A percentile compares a stretch with the other conserved stretches of the same genome.
These are phyloP conservation scores for Tarsius wallacei DNA, from an alignment of 2,797 vertebrate species.

Conservation along the genomic window DNA sequence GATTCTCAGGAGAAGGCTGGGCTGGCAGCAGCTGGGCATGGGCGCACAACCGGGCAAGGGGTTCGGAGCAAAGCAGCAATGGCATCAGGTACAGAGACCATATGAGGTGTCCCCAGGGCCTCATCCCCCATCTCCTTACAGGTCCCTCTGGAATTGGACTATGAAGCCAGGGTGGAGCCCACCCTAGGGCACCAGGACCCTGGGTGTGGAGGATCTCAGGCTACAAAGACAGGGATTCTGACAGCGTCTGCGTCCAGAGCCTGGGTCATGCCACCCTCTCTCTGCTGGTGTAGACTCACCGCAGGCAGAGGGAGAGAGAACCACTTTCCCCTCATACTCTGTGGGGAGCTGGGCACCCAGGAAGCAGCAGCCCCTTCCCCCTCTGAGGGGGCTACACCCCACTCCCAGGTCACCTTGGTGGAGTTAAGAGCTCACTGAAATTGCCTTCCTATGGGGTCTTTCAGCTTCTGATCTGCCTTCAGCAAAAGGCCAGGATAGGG, in stretches of 20 bases:
- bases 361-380: not conserved
- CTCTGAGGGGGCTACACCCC: not conserved
- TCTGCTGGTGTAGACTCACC: not conserved
- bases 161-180: not conserved
- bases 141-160: not conserved
- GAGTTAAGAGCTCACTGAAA: not conserved
- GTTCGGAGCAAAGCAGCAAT: not conserved
- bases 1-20: not conserved
- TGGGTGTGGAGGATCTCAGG: not conserved
- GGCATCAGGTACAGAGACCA: fast-evolving
- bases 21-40: not conserved
- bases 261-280: not conserved
- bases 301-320: not conserved
- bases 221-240: not conserved
- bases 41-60: too few relatives aligned
- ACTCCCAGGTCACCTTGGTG: not conserved
- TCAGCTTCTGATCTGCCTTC: not conserved
- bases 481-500: not conserved
- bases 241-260: not conserved
- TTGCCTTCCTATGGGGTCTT: not conserved
- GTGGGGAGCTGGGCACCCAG: not conserved
- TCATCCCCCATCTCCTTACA: fast-evolving
- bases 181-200: not conserved
- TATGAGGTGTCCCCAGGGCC: not conserved
- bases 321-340: not conserved